These are phyloP conservation scores for Heteractis magnifica DNA, from an alignment of 92 coral and sea anemone species.

Conservation along the genomic window DNA sequence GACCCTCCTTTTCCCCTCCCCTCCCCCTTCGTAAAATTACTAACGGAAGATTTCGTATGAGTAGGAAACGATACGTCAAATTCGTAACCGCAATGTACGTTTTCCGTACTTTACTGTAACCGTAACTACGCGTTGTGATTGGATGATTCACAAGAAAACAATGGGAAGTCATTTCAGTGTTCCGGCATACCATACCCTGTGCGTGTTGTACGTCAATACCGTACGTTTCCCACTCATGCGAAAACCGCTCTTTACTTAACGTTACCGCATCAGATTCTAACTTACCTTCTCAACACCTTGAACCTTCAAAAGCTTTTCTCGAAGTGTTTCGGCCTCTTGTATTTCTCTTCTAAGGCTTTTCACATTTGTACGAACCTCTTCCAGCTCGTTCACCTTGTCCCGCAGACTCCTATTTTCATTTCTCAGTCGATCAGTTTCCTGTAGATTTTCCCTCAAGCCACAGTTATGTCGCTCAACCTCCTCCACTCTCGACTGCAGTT, in stretches of 20 bases:
- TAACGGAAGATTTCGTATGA: too few relatives aligned
- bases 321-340: constrained; percentile 56
- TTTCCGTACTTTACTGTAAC: too few relatives aligned
- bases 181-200: too few relatives aligned
- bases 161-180: too few relatives aligned
- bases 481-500: constrained; percentile 50
- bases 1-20: too few relatives aligned
- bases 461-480: constrained; percentile 49
- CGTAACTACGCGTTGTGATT: too few relatives aligned
- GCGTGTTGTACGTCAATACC: background rate
- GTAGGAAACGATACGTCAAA: too few relatives aligned
- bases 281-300: constrained; percentile 70
- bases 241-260: background rate
- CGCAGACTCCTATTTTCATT: constrained; percentile 62
- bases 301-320: constrained; percentile 50
- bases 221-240: background rate
- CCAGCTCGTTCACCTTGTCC: constrained; percentile 63
- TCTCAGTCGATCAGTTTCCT: constrained; percentile 53
- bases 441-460: constrained; percentile 30
- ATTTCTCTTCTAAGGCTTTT: constrained; percentile 54
- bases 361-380: constrained; percentile 48
- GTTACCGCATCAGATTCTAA: background rate
- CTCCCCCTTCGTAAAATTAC: too few relatives aligned
- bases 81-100: too few relatives aligned
- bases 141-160: too few relatives aligned